Percentiles rank a stretch among this genome's conserved stretches.
phyloP scores from a whole-genome alignment of 2,113 vertebrate genomes.

The Stercorarius parasiticus region DNA sequence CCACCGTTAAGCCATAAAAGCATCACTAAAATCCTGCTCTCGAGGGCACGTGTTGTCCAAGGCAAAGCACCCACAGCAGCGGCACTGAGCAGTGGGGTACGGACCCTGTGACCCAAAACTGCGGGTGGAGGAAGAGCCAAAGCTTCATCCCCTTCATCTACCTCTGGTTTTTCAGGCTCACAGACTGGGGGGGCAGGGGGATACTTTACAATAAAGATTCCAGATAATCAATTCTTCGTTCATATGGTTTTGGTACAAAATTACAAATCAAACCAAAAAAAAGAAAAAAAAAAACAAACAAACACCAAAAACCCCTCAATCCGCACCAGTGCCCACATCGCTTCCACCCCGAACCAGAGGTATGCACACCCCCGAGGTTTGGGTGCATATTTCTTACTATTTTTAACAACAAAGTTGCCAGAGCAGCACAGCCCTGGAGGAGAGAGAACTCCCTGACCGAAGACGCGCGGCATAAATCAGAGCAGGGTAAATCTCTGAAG shows the following conservation, averaged over 20 bases:
- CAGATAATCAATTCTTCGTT: background rate
- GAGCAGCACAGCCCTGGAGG: background rate
- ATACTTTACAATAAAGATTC: background rate
- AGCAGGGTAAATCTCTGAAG: background rate
- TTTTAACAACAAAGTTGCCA: slow-evolving; percentile 5
- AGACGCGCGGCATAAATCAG: background rate
- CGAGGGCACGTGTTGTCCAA: background rate
- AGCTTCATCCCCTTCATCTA: background rate
- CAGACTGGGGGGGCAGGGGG: no score
- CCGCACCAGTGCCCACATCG: background rate
- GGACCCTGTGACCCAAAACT: background rate
- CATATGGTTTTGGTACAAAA: background rate
- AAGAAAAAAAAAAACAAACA: background rate
- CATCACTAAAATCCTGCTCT: background rate
- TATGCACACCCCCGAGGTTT: background rate
- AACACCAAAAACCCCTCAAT: background rate
- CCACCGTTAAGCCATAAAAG: rapidly evolving
- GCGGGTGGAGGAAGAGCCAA: background rate
- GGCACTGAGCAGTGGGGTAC: rapidly evolving
- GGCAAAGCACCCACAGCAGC: background rate
- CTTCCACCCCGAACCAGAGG: background rate
- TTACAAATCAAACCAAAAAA: background rate
- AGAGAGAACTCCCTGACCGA: background rate
- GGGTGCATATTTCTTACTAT: background rate
- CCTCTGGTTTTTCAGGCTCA: background rate